Percentiles rank a stretch among this genome's conserved stretches.
These are phyloP conservation scores for Aptenodytes patagonicus DNA, from an alignment of 2,113 vertebrate genomes.

Conservation along the genomic window DNA sequence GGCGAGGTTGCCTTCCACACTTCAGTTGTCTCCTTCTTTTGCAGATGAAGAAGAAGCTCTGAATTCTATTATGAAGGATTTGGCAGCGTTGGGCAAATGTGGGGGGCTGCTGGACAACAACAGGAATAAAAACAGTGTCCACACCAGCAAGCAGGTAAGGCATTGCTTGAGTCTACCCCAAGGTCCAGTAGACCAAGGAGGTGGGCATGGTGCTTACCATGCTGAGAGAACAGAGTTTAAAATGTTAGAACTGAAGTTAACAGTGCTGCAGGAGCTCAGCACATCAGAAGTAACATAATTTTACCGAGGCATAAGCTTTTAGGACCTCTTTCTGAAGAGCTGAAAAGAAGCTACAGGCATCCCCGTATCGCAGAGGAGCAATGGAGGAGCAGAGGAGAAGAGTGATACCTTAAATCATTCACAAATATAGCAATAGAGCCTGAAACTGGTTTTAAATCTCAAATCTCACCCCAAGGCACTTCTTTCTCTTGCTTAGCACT, in stretches of 20 bases:
- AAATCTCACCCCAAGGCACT: background rate
- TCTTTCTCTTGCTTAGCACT: background rate
- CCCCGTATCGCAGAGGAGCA: background rate
- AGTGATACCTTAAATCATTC: background rate
- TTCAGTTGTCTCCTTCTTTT: slow-evolving; percentile 3
- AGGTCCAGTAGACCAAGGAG: background rate
- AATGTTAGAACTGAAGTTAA: background rate
- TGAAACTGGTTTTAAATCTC: background rate
- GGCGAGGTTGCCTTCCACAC: background rate
- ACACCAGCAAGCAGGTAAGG: slow-evolving; percentile 83
- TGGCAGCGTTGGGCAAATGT: slow-evolving; percentile 85
- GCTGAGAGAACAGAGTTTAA: background rate
- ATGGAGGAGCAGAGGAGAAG: background rate
- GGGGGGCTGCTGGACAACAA: slow-evolving; percentile 79
- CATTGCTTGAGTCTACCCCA: background rate
- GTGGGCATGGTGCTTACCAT: background rate
- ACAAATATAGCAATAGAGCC: background rate
- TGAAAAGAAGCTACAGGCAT: background rate
- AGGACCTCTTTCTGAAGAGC: background rate
- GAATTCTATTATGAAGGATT: slow-evolving; percentile 92
- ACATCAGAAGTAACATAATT: background rate
- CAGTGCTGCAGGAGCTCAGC: background rate
- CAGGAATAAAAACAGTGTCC: slow-evolving; percentile 80
- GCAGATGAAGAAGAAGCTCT: slow-evolving; percentile 89
- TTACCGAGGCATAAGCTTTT: rapidly evolving